phyloP scores from a whole-genome alignment of 1,140 invertebrate genomes.

The Calycopis cecrops region DNA sequence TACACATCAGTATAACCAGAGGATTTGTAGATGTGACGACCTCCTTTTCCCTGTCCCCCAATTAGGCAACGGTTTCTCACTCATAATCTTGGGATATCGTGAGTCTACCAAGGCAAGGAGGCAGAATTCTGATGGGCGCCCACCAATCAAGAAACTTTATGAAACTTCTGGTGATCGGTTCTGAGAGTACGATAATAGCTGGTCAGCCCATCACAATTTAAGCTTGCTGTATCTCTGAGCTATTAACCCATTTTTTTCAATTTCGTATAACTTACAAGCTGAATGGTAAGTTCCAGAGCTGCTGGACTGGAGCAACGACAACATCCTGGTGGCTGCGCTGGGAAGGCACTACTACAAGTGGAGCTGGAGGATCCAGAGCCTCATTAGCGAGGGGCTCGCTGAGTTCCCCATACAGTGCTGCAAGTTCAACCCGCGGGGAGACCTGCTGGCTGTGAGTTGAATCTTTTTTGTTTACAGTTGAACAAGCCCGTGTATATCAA shows the following conservation, averaged over 20 bases:
- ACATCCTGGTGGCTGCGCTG: conserved; percentile 55
- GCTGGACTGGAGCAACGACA: conserved; percentile 56
- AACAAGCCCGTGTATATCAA: no score
- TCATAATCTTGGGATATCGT: no score
- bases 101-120: no score
- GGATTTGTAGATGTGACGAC: no score
- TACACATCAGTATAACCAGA: no score
- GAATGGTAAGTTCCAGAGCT: conserved; percentile 49
- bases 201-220: neutral
- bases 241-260: neutral
- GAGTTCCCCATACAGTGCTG: conserved; percentile 41
- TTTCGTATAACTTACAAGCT: neutral
- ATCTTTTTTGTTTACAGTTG: neutral
- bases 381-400: conserved; percentile 40
- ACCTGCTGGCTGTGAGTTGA: conserved; percentile 42
- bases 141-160: no score
- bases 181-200: no score
- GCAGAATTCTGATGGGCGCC: no score
- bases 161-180: no score
- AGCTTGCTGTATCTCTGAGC: neutral
- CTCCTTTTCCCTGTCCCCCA: no score
- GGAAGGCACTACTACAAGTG: conserved; percentile 56
- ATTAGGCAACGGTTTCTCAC: no score
- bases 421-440: conserved; percentile 53
- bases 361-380: conserved; percentile 49